Conservation (phyloP, 2,797 vertebrate species). For the Premnoplex brunnescens region DNA sequence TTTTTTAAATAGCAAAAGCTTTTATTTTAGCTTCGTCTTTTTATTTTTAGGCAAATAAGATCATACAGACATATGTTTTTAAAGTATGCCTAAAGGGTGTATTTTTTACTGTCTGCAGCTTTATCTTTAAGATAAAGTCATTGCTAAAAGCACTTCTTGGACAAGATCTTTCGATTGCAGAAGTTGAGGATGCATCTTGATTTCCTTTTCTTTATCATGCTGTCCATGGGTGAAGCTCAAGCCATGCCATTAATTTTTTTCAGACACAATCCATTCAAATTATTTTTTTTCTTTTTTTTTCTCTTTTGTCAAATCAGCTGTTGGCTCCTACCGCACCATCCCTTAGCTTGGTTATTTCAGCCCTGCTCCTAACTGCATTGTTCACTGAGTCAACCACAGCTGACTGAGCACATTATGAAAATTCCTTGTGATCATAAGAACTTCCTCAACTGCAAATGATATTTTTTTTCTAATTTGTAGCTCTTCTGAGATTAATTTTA, state of each 20-base stretch:
- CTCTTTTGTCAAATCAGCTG: neutral
- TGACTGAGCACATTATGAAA: neutral
- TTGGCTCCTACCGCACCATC: neutral
- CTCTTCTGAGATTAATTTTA: neutral
- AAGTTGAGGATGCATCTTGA: neutral
- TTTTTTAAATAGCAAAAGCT: neutral
- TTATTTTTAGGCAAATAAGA: neutral
- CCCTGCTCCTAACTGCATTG: neutral
- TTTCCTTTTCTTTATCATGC: neutral
- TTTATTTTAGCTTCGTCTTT: neutral
- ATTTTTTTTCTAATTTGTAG: neutral
- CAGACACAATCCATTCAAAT: neutral
- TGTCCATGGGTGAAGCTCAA: neutral
- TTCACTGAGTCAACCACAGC: neutral
- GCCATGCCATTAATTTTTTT: neutral
- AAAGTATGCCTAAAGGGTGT: neutral
- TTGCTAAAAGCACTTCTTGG: slow-evolving; percentile 3
- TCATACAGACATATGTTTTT: neutral
- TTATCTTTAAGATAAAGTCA: slow-evolving; percentile 6
- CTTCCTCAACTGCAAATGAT: neutral
- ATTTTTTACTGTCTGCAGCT: neutral
- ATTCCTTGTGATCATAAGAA: neutral
- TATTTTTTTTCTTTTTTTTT: neutral
- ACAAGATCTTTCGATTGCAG: neutral
- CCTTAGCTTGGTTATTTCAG: neutral